Evolutionary conservation across 2,888 invertebrate genomes (phyloP).

Genomic region (Osmoderma eremita): DNA sequence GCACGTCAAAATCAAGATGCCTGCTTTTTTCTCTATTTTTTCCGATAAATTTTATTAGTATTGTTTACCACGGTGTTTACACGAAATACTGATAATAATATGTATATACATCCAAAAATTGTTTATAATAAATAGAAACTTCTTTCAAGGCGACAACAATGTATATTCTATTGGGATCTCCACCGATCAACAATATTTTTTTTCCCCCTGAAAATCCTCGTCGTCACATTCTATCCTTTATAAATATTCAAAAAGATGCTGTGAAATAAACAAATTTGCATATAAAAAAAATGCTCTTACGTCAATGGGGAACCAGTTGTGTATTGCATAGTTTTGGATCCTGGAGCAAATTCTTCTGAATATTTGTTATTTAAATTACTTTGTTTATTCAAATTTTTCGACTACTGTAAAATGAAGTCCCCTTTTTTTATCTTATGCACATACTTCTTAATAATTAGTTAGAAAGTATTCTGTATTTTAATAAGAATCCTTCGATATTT

Average conservation of each 20-base stretch:
- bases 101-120: background rate
- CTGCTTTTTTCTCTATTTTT: too few relatives aligned
- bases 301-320: conserved; percentile 8
- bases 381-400: background rate
- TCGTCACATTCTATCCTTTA: background rate
- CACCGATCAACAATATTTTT: conserved; percentile 3
- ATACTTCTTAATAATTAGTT: too few relatives aligned
- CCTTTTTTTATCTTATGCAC: background rate
- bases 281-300: conserved; percentile 2
- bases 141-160: too few relatives aligned
- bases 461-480: too few relatives aligned
- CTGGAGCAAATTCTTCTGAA: conserved; percentile 2
- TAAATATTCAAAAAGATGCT: conserved; percentile 1
- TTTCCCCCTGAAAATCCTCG: background rate
- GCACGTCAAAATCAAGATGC: too few relatives aligned
- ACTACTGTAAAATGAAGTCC: conserved; percentile 5
- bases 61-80: too few relatives aligned
- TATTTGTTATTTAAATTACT: conserved; percentile 5
- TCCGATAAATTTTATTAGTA: too few relatives aligned
- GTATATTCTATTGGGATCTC: background rate
- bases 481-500: too few relatives aligned
- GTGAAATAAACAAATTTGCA: background rate
- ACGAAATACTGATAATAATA: background rate
- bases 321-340: background rate
- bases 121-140: too few relatives aligned